Conservation (phyloP, 2,797 vertebrate genomes). For the Muscicapa comitata region DNA sequence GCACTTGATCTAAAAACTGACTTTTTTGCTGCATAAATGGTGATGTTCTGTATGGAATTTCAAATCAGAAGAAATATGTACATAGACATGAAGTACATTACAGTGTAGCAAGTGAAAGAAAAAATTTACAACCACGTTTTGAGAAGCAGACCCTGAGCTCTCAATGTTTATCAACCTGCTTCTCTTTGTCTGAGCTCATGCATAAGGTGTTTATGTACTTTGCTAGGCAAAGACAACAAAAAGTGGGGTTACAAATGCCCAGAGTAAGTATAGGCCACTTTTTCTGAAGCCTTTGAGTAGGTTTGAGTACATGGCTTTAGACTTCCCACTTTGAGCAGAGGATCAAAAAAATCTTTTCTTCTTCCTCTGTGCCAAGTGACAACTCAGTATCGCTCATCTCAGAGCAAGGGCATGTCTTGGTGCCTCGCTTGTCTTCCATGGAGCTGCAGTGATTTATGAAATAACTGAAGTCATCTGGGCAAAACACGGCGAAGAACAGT, state of each 20-base stretch:
- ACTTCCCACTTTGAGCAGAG: background rate
- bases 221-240: background rate
- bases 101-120: background rate
- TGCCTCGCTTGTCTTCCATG: background rate
- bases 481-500: background rate
- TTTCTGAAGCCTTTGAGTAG: background rate
- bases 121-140: background rate
- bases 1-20: background rate
- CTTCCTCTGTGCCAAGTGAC: background rate
- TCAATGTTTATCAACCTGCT: background rate
- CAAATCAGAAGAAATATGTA: background rate
- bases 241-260: background rate
- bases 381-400: background rate
- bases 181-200: background rate
- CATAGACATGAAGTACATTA: background rate
- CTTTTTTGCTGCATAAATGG: background rate
- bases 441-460: conserved; percentile 47
- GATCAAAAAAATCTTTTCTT: background rate
- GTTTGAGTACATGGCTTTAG: background rate
- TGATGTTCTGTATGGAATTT: background rate
- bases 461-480: conserved; percentile 23
- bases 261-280: background rate
- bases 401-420: background rate
- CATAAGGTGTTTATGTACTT: background rate
- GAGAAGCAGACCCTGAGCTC: background rate